Evolutionary conservation across 2,797 vertebrate genomes (phyloP), one percentile per base, ranked within the genome.

Genomic region (Siniperca obscura): DNA sequence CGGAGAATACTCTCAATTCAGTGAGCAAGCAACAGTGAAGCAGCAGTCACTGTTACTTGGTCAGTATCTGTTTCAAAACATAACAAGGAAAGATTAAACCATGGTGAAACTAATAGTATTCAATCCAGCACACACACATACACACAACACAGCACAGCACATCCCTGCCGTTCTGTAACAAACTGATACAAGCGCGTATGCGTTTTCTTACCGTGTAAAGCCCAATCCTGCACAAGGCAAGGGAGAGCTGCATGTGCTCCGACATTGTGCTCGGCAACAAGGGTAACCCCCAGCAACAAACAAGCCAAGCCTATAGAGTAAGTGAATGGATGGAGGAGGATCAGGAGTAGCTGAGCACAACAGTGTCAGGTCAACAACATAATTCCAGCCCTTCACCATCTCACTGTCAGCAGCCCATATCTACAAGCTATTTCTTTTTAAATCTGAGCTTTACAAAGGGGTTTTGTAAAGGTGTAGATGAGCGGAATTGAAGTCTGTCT

Each of bases 201-300:
- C 5, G 2, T 42, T 19, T 87, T 72, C 95, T 98, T 97, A 97
- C 97, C 96, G 92, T 97, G 92, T 97, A 97, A 94, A 97, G 94
- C 93, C 96, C 97, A 95, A 97, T 97, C 96, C 97, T 96, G 96
- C 97, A 98, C 95, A 98, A 92, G 80, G 97, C 97, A 90, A 96
- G 94, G 91, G 96, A 96, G 93, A 98, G 95, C 96, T 96, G 97
- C 95, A 97, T 95, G 95, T 96, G 96, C 90, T 98, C 97, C 95
- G 97, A 98, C 96, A 98, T 97, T 87, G 94, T 93, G 91, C 92
- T 92, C 92, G 76, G 92, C 93, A 94, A 95, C 94, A 93, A 93
- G 93, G 85, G 94, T 96, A 93, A 94, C 95, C 93, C 93, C 80
- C 93, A 73, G 94, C 95, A 95, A 95, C 94, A 94, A 94, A 92